These are phyloP conservation scores for Lasioglossum malachurum DNA, from an alignment of 2,888 invertebrate genomes.

Conservation along the genomic window DNA sequence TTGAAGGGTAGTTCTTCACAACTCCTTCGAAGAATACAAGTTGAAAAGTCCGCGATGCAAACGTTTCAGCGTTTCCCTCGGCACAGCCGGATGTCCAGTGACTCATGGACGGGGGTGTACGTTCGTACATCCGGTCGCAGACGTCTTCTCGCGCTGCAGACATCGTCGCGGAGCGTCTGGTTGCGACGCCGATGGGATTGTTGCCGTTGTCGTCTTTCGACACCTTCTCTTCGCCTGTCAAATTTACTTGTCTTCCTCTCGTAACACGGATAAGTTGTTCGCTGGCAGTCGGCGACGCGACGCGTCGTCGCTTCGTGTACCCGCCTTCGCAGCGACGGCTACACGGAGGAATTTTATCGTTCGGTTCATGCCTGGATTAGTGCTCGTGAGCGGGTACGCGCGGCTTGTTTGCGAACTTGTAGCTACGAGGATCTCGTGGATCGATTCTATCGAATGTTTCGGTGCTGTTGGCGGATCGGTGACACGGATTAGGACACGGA, in stretches of 20 bases:
- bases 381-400: neutral
- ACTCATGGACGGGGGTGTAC: neutral
- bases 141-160: neutral
- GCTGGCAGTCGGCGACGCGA: neutral
- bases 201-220: conserved; percentile 29
- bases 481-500: neutral
- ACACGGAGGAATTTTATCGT: conserved; percentile 4
- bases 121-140: neutral
- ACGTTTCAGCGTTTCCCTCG: neutral
- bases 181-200: conserved; percentile 8
- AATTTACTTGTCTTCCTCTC: conserved; percentile 27
- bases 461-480: neutral
- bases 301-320: neutral
- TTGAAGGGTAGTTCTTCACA: neutral
- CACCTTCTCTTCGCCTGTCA: conserved; percentile 33
- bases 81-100: neutral
- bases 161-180: conserved; percentile 21
- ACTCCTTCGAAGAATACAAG: neutral
- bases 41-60: neutral
- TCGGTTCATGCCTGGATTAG: neutral
- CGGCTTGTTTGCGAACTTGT: conserved; percentile 17
- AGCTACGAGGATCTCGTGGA: neutral
- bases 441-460: neutral
- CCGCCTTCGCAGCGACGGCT: conserved; percentile 2
- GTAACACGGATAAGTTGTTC: conserved; percentile 1